Percentiles rank a stretch among this genome's conserved stretches.
phyloP scores from a whole-genome alignment of 2,797 vertebrate genomes.

The Saxicola maurus region DNA sequence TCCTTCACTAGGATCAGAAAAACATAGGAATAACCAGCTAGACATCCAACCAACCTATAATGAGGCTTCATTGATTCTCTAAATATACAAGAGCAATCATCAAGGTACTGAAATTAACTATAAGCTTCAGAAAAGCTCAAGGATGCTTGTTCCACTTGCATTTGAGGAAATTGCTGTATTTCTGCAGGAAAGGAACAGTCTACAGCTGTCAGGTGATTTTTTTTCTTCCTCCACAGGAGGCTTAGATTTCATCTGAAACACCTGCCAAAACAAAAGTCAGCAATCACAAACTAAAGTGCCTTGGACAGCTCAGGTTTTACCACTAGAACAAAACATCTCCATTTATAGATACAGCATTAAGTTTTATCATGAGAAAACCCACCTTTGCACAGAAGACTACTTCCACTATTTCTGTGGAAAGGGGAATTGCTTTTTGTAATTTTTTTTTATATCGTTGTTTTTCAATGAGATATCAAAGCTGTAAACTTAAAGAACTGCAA shows the following conservation, averaged over 20 bases:
- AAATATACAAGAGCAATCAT: not conserved
- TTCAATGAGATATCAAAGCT: not conserved
- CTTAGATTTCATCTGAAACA: conserved; percentile 58
- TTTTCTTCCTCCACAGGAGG: conserved; percentile 59
- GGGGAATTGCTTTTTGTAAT: not conserved
- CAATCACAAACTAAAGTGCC: conserved; percentile 54
- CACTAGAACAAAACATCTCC: not conserved
- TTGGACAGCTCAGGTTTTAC: conserved; percentile 18
- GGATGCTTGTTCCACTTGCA: conserved; percentile 14
- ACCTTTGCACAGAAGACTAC: not conserved
- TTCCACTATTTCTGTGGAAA: not conserved
- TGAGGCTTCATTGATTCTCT: not conserved
- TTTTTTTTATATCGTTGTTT: not conserved
- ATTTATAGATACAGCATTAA: not conserved
- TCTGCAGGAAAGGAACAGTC: conserved; percentile 53
- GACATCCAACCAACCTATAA: not conserved
- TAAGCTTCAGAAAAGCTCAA: conserved; percentile 24
- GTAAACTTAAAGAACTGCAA: not conserved
- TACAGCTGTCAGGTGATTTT: conserved; percentile 48
- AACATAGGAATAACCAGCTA: not conserved
- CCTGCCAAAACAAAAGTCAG: conserved; percentile 60
- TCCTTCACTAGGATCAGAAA: not conserved
- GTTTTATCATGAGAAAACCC: not conserved
- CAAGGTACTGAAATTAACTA: conserved; percentile 1
- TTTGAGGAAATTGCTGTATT: conserved; percentile 47